Percentiles rank a stretch among this genome's conserved stretches.
Evolutionary conservation across 2,113 vertebrate genomes (phyloP).

Genomic region (Puma concolor): DNA sequence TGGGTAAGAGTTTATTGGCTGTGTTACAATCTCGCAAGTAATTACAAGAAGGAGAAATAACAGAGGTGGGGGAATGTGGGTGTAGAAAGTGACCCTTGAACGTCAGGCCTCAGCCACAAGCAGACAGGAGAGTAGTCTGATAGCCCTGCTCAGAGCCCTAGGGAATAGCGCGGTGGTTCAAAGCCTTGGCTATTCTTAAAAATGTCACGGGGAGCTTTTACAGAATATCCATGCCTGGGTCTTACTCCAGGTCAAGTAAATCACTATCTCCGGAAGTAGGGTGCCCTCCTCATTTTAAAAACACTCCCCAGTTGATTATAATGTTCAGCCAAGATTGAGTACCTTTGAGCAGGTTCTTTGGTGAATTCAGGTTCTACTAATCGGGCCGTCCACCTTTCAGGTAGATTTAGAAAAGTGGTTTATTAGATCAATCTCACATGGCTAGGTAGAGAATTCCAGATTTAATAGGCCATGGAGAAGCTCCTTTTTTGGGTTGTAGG

Average conservation of each 20-base stretch:
- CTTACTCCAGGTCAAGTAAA: background rate
- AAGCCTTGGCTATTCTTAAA: background rate
- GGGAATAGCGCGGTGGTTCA: background rate
- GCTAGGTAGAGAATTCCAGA: background rate
- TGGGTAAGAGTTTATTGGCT: background rate
- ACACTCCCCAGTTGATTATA: background rate
- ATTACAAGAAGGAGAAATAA: background rate
- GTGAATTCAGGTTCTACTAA: background rate
- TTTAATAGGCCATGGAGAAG: background rate
- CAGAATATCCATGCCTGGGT: background rate
- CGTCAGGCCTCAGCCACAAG: background rate
- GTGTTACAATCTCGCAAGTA: background rate
- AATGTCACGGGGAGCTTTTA: background rate
- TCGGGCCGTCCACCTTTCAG: background rate
- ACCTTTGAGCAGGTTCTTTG: background rate
- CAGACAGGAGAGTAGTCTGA: fast-evolving
- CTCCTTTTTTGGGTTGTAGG: background rate
- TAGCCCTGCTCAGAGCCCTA: background rate
- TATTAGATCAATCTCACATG: background rate
- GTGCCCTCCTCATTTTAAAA: slow-evolving; percentile 8
- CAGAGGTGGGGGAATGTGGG: background rate
- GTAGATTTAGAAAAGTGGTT: background rate
- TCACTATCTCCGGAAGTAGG: background rate
- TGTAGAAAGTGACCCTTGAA: background rate
- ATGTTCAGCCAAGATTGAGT: background rate